Conservation (phyloP, 2,113 vertebrate species). For the Struthio camelus region DNA sequence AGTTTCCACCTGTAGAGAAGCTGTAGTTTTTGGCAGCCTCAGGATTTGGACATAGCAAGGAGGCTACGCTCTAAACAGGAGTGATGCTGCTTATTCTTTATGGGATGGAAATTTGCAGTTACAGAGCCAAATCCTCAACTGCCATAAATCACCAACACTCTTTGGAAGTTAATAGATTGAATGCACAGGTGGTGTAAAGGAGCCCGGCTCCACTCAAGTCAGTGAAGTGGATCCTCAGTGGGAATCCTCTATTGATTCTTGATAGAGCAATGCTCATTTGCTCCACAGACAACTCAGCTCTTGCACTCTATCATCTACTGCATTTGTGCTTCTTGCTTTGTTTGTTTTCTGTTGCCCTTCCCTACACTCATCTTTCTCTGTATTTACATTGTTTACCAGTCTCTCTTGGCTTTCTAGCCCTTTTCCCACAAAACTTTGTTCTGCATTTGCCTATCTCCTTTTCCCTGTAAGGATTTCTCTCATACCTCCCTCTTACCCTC, state of each 20-base stretch:
- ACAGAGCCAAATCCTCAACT: background rate
- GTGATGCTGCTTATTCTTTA: background rate
- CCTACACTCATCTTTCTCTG: background rate
- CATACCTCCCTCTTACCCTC: background rate
- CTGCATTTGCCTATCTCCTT: background rate
- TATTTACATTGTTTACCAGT: background rate
- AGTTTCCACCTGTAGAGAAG: background rate
- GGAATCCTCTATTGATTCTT: background rate
- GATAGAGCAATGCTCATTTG: background rate
- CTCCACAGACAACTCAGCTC: background rate
- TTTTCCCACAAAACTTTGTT: background rate
- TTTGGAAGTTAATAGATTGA: background rate
- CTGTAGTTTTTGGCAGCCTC: background rate
- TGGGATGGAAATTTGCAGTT: background rate
- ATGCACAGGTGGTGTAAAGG: rapidly evolving
- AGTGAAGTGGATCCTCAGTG: background rate
- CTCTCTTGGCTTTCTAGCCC: background rate
- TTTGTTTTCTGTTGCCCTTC: background rate
- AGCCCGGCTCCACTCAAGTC: background rate
- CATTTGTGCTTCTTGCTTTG: background rate
- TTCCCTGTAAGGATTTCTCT: background rate
- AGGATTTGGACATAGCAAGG: background rate
- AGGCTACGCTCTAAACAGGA: background rate
- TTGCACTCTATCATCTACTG: background rate
- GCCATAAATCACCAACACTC: background rate